Evolutionary conservation across 2,888 invertebrate species (phyloP), one percentile per base, ranked within the genome.

Genomic region (Drosophila ezoana): DNA sequence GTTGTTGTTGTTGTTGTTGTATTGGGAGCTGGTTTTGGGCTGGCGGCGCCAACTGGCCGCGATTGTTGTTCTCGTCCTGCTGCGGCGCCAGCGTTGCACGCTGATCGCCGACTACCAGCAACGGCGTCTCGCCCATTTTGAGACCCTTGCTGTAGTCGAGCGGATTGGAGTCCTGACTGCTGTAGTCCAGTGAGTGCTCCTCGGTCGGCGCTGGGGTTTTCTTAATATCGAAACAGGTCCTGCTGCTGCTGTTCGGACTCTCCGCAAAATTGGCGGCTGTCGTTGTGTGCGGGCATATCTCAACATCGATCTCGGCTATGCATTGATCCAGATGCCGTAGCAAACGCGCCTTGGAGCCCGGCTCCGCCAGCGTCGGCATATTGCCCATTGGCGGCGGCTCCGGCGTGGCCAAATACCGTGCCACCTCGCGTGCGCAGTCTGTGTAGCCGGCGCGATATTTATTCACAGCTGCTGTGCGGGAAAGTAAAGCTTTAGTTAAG

Each of bases 381-480:
- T 89, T 92, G 13, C 91, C 91, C 65, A 91, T 71, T 1, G 92
- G 91, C 6, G 92, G 91, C 3, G 91, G 91, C 60, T 92, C 92
- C 8, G 92, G 92, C n/a, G 92, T 92, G 16, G 92, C 91, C 69
- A 92, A 75, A 72, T 92, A 92, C 6, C 92, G 83, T 3, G 92
- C 92, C 51, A 92, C 95, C 92, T 95, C 95, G 68, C 94, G 91
- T 8, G 94, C 94, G 82, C 95, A 95, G 86, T 95, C 95, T 82
- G 94, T 93, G 88, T 94, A 95, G 13, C 95, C 95, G 32, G 95
- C 94, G 69, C 92, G 85, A 64, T 92, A 92, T 88, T 92, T 92
- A 68, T 91, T 91, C n/a, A 91, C 90, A 38, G 89, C 91, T 91
- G 52, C 20, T 58, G 65, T 14, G 48, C 28, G 16, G 13, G 11